Evolutionary conservation across 2,888 invertebrate genomes (phyloP).

Genomic region (Cosmorhoe ocellata): DNA sequence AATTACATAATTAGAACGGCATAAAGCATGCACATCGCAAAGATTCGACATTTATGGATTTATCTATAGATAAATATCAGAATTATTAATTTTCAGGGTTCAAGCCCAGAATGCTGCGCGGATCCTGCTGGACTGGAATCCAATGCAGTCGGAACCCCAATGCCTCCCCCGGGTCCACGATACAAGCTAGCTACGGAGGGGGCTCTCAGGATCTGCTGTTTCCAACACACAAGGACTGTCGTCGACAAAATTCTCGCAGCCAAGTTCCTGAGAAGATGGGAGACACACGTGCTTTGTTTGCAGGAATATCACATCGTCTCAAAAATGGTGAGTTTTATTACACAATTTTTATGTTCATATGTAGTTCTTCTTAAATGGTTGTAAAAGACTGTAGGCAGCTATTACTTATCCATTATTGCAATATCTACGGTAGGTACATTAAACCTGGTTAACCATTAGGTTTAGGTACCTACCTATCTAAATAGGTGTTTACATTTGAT

Average conservation of each 20-base stretch:
- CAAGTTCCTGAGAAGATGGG: constrained; percentile 90
- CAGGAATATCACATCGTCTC: constrained; percentile 86
- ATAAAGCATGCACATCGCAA: no score
- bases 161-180: constrained; percentile 80
- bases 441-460: no score
- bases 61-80: no score
- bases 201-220: constrained; percentile 87
- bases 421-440: no score
- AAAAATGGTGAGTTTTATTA: constrained; percentile 85
- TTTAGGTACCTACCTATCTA: no score
- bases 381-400: no score
- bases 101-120: constrained; percentile 79
- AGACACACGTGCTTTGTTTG: constrained; percentile 87
- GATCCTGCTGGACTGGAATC: constrained; percentile 70
- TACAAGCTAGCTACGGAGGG: constrained; percentile 88
- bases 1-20: no score
- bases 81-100: constrained; percentile 67
- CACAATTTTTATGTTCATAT: not conserved
- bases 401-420: no score
- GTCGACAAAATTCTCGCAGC: constrained; percentile 90
- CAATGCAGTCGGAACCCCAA: constrained; percentile 57
- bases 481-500: no score
- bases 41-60: no score
- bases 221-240: constrained; percentile 89
- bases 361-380: no score